phyloP scores from a whole-genome alignment of 2,113 vertebrate species.

The Crotalus helleri region DNA sequence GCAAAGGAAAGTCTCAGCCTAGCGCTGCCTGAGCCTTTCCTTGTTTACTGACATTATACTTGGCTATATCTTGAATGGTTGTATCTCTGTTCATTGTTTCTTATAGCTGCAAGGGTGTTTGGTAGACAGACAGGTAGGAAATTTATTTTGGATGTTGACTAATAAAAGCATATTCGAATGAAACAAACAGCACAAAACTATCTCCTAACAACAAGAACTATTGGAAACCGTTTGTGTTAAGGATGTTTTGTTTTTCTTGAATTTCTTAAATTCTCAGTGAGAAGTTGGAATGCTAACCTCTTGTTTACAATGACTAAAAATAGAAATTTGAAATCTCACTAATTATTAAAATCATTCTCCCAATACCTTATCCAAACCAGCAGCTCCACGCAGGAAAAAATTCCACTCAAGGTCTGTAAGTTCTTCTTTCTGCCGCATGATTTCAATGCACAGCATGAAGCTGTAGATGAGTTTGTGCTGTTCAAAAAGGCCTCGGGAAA shows the following conservation, averaged over 20 bases:
- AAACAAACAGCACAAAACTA: not conserved
- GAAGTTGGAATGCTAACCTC: not conserved
- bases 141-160: not conserved
- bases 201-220: not conserved
- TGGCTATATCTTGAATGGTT: not conserved
- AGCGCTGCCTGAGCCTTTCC: not conserved
- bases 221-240: not conserved
- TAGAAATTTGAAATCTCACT: not conserved
- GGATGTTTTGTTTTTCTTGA: not conserved
- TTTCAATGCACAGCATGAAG: constrained; percentile 78
- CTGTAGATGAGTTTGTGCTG: constrained; percentile 80
- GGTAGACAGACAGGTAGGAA: not conserved
- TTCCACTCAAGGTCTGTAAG: constrained; percentile 74
- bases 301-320: not conserved
- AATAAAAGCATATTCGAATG: not conserved
- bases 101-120: not conserved
- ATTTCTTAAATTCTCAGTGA: not conserved
- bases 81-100: too few relatives aligned
- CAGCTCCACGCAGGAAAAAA: constrained; percentile 70
- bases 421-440: constrained; percentile 67
- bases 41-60: not conserved
- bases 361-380: constrained; percentile 73
- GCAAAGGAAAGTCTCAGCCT: not conserved
- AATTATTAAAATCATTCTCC: not conserved
- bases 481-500: constrained; percentile 77